Evolutionary conservation across 1,140 invertebrate species (phyloP), one percentile per base, ranked within the genome.

Genomic region (Holcopasites calliopsidis): DNA sequence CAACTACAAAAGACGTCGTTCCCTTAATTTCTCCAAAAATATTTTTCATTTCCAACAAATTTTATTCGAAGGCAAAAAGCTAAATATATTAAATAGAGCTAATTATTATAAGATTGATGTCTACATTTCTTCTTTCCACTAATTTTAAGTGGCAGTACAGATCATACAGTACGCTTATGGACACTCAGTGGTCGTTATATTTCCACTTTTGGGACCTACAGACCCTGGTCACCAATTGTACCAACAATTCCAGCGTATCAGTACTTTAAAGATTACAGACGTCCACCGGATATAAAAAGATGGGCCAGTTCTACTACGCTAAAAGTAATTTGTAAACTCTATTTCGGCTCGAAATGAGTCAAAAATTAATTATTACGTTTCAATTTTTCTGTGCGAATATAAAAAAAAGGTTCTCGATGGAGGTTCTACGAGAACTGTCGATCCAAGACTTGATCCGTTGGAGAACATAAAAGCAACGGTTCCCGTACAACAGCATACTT

Each of bases 141-240:
- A 0, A 33, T 40, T 26, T 31, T 38, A 69, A 95, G 95, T 50
- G 94, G 93, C n/a, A 95, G 95, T 80, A 91, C 93, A 72, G 96
- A 96, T 90, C 94, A 93, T 84, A 94, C 94, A 47, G 94, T 95
- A 62, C 91, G 95, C 68, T 89, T 95, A 79, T 96, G 95, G 95
- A 94, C 93, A 18, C 87, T 95, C 21, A 91, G 92, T 35, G 95
- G 95, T 10, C 92, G 93, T 80, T 96, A 95, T 87, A 86, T 96
- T 49, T 93, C 94, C 50, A 95, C 95, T 13, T 88, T 95, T 70
- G 95, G 95, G 44, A 94, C 94, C 35, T 93, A 93, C 72, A 90
- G 93, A 81, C 90, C 93, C 1, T 95, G 94, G 93, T 77, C 85
- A 3, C 87, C 92, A 40, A 86, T 94, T 7, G 83, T 91, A 49